phyloP scores from a whole-genome alignment of 2,797 vertebrate genomes.

The Crocidura indochinensis region DNA sequence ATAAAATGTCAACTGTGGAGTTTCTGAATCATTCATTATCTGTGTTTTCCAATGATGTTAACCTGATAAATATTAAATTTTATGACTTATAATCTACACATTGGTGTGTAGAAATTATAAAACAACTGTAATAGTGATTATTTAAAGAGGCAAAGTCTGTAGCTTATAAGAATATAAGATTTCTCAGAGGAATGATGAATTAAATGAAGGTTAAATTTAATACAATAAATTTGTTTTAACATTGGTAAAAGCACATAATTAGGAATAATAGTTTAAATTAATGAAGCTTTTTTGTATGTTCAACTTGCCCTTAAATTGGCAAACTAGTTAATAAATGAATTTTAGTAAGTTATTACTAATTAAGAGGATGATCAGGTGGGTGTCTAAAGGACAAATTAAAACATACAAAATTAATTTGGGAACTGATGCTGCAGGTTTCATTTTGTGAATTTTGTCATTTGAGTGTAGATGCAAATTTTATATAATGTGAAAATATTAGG shows the following conservation, averaged over 20 bases:
- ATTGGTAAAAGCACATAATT: neutral
- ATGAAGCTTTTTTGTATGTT: neutral
- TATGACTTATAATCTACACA: neutral
- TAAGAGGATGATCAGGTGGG: conserved; percentile 22
- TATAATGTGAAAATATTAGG: neutral
- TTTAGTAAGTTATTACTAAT: neutral
- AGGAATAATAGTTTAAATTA: conserved; percentile 48
- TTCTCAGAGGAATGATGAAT: conserved; percentile 8
- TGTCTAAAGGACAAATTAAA: conserved; percentile 7
- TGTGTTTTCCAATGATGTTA: conserved; percentile 36
- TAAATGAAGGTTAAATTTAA: conserved; percentile 29
- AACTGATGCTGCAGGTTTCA: neutral
- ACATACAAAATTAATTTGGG: conserved; percentile 6
- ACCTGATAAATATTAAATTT: neutral
- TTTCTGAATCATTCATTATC: conserved; percentile 30
- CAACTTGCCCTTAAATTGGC: conserved; percentile 46
- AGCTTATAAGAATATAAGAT: neutral
- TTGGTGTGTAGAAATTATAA: neutral
- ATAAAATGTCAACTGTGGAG: neutral
- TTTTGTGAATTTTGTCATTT: conserved; percentile 47
- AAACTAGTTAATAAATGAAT: neutral
- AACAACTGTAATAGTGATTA: neutral
- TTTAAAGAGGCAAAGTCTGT: conserved; percentile 17
- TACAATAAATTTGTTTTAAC: conserved; percentile 37
- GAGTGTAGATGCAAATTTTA: neutral